Conservation (phyloP, 2,797 vertebrate species). For the Falco rusticolus region DNA sequence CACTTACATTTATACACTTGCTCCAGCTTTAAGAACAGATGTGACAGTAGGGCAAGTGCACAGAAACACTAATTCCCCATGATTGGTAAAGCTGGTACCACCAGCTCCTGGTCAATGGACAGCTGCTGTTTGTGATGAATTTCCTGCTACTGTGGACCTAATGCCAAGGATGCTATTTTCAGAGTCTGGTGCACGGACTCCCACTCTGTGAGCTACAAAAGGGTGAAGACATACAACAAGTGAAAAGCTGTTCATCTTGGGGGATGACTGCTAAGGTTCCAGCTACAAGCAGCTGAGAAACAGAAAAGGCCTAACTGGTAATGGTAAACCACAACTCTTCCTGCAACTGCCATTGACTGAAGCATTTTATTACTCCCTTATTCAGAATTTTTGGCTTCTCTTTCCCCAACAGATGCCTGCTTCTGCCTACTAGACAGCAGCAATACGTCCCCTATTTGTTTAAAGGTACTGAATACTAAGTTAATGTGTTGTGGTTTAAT, state of each 20-base stretch:
- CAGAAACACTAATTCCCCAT: fast-evolving
- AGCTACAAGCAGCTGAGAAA: neutral
- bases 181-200: fast-evolving
- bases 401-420: neutral
- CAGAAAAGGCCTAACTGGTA: neutral
- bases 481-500: neutral
- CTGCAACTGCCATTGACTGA: neutral
- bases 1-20: neutral
- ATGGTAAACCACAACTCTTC: neutral
- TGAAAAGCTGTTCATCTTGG: neutral
- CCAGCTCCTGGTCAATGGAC: neutral
- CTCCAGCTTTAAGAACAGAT: neutral
- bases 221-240: neutral
- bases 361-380: neutral
- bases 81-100: neutral
- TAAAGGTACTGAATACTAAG: neutral
- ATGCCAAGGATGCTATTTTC: neutral
- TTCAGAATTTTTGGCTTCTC: neutral
- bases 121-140: neutral
- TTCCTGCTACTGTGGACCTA: neutral
- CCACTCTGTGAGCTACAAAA: neutral
- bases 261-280: neutral
- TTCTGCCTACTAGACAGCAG: neutral
- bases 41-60: neutral
- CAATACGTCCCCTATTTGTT: neutral